phyloP scores from a whole-genome alignment of 2,888 invertebrate genomes.

The Pollenia angustigena region DNA sequence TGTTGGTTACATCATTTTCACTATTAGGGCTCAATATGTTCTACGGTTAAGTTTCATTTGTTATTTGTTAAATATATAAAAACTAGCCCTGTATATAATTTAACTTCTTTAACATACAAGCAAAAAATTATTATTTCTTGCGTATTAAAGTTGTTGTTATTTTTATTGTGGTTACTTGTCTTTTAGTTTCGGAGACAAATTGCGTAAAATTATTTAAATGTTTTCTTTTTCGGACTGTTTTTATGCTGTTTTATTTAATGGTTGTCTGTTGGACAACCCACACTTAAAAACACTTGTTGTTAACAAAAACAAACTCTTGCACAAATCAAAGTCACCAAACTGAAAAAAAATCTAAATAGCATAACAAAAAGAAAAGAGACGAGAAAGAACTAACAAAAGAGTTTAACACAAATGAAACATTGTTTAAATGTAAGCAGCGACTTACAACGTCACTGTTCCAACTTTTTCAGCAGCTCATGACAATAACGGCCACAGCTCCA shows the following conservation, averaged over 20 bases:
- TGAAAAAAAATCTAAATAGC: neutral
- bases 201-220: constrained; percentile 67
- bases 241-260: neutral
- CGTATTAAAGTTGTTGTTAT: neutral
- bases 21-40: too few relatives aligned
- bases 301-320: constrained; percentile 26
- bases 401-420: neutral
- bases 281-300: constrained; percentile 66
- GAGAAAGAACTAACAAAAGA: neutral
- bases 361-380: neutral
- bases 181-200: constrained; percentile 57
- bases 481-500: constrained; percentile 5
- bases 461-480: constrained; percentile 8
- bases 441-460: neutral
- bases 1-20: too few relatives aligned
- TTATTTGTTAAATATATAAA: too few relatives aligned
- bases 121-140: constrained; percentile 2
- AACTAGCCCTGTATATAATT: too few relatives aligned
- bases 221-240: constrained; percentile 10
- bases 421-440: constrained; percentile 13
- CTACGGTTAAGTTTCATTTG: too few relatives aligned
- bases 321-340: constrained; percentile 24
- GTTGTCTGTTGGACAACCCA: constrained; percentile 53
- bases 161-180: constrained; percentile 2
- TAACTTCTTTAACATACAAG: neutral